phyloP scores from a whole-genome alignment of 2,113 vertebrate species.

The Pangasianodon hypophthalmus region DNA sequence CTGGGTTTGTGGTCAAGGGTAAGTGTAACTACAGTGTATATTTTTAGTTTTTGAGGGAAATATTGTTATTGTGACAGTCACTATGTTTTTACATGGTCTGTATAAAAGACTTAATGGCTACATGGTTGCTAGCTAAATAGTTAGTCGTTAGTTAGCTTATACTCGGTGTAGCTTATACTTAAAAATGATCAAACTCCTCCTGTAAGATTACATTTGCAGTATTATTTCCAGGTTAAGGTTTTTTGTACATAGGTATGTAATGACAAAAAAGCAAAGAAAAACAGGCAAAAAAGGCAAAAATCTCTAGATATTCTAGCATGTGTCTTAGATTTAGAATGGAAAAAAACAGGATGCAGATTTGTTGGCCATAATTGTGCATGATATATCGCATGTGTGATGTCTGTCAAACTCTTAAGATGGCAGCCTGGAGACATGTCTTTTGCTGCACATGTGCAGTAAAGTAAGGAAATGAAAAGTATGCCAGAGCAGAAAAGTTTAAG shows the following conservation, averaged over 20 bases:
- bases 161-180: not conserved
- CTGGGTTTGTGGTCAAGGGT: not conserved
- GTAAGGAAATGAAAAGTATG: constrained; percentile 36
- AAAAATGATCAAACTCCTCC: not conserved
- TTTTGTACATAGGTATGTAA: not conserved
- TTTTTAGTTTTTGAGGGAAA: not conserved
- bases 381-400: not conserved
- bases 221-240: not conserved
- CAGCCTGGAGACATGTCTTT: not conserved
- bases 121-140: not conserved
- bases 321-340: constrained; percentile 26
- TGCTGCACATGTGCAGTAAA: constrained; percentile 50
- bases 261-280: not conserved
- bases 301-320: not conserved
- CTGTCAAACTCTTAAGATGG: constrained; percentile 30
- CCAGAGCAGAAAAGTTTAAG: constrained; percentile 42
- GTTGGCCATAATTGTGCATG: constrained; percentile 9
- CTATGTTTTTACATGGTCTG: not conserved
- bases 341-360: constrained; percentile 47
- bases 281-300: not conserved
- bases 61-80: not conserved
- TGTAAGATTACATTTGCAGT: not conserved
- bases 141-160: not conserved
- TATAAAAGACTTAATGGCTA: not conserved
- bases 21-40: not conserved